Evolutionary conservation across 2,797 vertebrate species (phyloP).

Genomic region (Enteromius paludinosus): DNA sequence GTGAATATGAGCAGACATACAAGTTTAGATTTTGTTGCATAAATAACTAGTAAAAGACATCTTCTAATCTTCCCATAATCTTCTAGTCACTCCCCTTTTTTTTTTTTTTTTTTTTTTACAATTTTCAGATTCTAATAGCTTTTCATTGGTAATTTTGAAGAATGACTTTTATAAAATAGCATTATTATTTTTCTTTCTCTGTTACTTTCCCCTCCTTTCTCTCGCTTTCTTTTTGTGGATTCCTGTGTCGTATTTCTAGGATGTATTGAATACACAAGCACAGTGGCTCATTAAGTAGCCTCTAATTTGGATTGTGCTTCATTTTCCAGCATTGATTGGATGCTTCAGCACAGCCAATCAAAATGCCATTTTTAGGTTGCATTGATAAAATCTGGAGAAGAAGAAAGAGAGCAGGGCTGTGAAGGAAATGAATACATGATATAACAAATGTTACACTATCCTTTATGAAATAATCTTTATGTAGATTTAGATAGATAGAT

Average conservation of each 20-base stretch:
- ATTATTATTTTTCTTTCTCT: neutral
- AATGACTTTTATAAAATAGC: neutral
- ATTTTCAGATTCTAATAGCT: neutral
- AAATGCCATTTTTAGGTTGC: constrained; percentile 68
- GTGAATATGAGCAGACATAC: constrained; percentile 74
- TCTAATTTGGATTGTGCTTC: constrained; percentile 76
- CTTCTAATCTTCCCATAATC: neutral
- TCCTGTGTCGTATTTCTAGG: neutral
- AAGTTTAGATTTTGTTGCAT: constrained; percentile 25
- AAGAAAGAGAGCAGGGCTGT: constrained; percentile 7
- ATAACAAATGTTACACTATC: neutral
- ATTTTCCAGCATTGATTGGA: constrained; percentile 76
- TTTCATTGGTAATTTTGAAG: neutral
- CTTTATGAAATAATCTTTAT: neutral
- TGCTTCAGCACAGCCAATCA: constrained; percentile 73
- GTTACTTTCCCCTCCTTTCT: constrained; percentile 34
- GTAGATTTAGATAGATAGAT: neutral
- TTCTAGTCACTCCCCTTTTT: neutral
- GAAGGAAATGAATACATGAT: neutral
- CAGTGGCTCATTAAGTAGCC: constrained; percentile 72
- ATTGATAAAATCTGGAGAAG: constrained; percentile 42
- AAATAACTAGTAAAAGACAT: neutral
- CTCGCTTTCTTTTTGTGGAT: neutral
- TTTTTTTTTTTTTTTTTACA: too few relatives aligned
- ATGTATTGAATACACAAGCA: constrained; percentile 53